Base-by-base conservation (phyloP, 2,888 invertebrate species). In the Lagria hirta region DNA sequence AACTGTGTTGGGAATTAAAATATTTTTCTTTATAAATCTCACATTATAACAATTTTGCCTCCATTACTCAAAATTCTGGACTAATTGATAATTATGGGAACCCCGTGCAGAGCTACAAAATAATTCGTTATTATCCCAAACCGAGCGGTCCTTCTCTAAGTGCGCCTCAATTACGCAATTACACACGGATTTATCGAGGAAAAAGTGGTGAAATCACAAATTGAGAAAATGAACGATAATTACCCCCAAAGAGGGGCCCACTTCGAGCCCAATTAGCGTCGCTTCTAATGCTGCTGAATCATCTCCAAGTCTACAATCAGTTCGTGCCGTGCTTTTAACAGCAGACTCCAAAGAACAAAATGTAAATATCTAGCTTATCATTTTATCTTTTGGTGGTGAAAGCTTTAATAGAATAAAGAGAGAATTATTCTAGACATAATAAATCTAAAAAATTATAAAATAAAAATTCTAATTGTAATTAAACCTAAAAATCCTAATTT, bases 171-270 rank as follows among this genome's bases (percentile, higher is more conserved):
- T 43, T 43, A 43, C 42, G 34, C 12, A 34, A 43, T 43, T 43
- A 43, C 33, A 20, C 33, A 27, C 27, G 33, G 41, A 41, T 41
- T 41, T 41, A 33, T 33, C 27, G 46, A n/a, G n/a, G 40, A 40
- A 49, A 52, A 60, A 57, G 59, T 55, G 52, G 57, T 58, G 56
- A 61, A 64, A 60, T 60, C 52, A 52, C 56, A 60, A 64, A 59
- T 60, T 58, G 55, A 55, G 57, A 60, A 61, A 62, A 64, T 61
- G 54, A 61, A 58, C 51, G 54, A 60, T 60, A 62, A 64, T 64
- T 62, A 61, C 54, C 56, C 50, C 47, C 51, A 54, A 58, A 57
- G n/a, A n/a, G 56, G 57, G 57, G 55, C 53, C 56, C 40, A 45
- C 58, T 60, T 55, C 58, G 51, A 48, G 59, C 53, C 61, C 62